Percentiles rank a stretch among this genome's conserved stretches.
phyloP scores from a whole-genome alignment of 2,113 vertebrate genomes.

The Macaca nemestrina region DNA sequence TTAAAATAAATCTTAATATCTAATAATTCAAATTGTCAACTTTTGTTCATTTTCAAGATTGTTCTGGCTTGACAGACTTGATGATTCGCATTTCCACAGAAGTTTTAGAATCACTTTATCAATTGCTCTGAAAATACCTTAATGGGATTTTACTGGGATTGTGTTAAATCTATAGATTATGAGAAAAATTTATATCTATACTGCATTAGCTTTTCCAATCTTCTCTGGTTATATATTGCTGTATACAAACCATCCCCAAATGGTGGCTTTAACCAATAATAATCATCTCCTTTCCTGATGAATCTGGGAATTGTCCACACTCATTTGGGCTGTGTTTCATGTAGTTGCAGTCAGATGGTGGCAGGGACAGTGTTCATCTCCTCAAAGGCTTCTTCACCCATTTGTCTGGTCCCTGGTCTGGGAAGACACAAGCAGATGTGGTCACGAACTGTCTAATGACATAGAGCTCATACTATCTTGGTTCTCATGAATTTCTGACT shows the following conservation, averaged over 20 bases:
- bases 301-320: not conserved
- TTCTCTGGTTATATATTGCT: not conserved
- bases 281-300: not conserved
- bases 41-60: not conserved
- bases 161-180: not conserved
- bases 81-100: not conserved
- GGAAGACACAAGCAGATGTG: not conserved
- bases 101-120: not conserved
- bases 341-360: not conserved
- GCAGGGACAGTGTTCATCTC: not conserved
- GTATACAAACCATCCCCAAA: not conserved
- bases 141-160: not conserved
- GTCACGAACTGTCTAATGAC: not conserved
- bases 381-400: not conserved
- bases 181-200: not conserved
- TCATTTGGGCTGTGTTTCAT: not conserved
- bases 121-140: not conserved
- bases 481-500: not conserved
- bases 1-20: conserved; percentile 14
- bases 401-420: not conserved
- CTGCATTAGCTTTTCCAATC: not conserved
- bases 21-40: not conserved
- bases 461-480: not conserved
- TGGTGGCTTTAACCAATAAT: not conserved
- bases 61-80: not conserved